A percentile compares a stretch with the other conserved stretches of the same genome.
Evolutionary conservation across 2,797 vertebrate species (phyloP).

Genomic region (Gambelia wislizenii): DNA sequence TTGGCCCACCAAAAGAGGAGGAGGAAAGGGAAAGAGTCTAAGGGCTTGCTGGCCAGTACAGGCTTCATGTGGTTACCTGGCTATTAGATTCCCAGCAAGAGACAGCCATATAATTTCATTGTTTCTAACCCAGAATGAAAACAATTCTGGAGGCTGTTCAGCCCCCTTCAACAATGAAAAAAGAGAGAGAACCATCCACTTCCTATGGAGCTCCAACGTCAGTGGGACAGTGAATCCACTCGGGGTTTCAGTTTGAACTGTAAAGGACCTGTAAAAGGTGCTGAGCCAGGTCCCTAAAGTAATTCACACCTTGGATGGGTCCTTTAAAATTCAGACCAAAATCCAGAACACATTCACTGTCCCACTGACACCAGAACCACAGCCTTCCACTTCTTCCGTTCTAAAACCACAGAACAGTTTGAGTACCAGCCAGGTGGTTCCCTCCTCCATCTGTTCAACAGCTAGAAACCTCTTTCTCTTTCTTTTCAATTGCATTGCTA

Average conservation of each 20-base stretch:
- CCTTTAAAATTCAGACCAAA: too few species aligned
- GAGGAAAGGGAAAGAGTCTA: not conserved
- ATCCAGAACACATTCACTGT: too few species aligned
- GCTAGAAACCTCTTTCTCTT: not conserved
- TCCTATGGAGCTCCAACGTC: not conserved
- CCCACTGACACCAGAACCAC: too few species aligned
- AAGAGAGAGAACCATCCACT: too few species aligned
- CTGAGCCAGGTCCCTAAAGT: too few species aligned
- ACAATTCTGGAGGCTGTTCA: not conserved
- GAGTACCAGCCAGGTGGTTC: not conserved
- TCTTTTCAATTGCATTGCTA: not conserved
- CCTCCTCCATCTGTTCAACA: not conserved
- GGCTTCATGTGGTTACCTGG: constrained; percentile 38
- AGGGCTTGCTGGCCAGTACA: constrained; percentile 23
- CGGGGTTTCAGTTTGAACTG: not conserved
- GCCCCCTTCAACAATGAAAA: not conserved
- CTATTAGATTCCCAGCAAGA: constrained; percentile 52
- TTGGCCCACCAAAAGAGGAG: constrained; percentile 5
- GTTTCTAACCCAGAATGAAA: constrained; percentile 34
- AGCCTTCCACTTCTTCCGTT: too few species aligned
- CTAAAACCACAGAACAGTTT: too few species aligned
- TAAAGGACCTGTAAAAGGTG: not conserved
- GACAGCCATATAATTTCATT: constrained; percentile 37
- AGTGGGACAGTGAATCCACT: not conserved
- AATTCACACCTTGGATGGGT: too few species aligned